A percentile compares a stretch with the other conserved stretches of the same genome.
phyloP scores from a whole-genome alignment of 2,888 invertebrate species.

The Papilio gigon region DNA sequence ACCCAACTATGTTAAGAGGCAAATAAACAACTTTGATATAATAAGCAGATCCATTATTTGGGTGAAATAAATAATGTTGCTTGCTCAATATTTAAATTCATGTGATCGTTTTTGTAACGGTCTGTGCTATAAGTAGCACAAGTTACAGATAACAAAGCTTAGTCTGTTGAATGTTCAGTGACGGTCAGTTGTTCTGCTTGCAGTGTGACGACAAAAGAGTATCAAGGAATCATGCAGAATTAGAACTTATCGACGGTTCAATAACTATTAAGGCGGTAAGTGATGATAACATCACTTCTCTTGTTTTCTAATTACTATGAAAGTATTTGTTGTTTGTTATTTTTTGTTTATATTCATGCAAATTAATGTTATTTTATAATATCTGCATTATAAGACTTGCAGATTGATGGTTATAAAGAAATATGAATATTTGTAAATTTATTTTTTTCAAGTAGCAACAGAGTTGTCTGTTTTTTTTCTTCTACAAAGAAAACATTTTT shows the following conservation, averaged over 20 bases:
- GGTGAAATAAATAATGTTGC: not conserved
- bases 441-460: no score
- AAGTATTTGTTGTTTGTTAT: constrained; percentile 14
- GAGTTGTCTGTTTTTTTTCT: no score
- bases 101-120: constrained; percentile 3
- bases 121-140: not conserved
- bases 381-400: no score
- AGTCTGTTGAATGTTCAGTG: constrained; percentile 5
- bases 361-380: not conserved
- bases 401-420: no score
- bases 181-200: constrained; percentile 44
- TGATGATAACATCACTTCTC: constrained; percentile 29
- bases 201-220: constrained; percentile 80
- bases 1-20: no score
- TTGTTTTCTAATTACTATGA: not conserved
- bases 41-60: no score
- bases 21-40: no score
- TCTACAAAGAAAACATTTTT: no score
- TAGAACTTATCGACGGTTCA: constrained; percentile 64
- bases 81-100: not conserved
- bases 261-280: constrained; percentile 74
- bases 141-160: constrained; percentile 12
- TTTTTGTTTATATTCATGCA: not conserved
- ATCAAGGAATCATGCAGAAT: constrained; percentile 78
- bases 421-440: no score